Base-by-base conservation (phyloP, 2,888 invertebrate genomes). In the Fragum fragum region DNA sequence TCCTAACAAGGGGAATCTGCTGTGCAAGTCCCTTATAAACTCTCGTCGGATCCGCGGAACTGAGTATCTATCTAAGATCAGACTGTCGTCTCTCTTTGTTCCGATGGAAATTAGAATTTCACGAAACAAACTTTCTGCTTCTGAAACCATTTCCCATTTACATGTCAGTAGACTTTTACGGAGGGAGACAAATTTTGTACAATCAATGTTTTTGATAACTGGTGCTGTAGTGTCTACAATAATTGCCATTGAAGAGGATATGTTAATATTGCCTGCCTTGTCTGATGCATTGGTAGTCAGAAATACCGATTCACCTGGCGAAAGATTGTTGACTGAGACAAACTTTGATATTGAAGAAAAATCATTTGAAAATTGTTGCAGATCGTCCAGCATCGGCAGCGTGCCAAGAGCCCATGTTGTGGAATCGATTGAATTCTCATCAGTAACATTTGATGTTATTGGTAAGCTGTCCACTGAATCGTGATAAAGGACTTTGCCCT, bases 121-220 rank as follows among this genome's bases (percentile, higher is more conserved):
- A 18, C 81, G 70, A n/a, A 90, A 28, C 11, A 79, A 28, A 75
- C 90, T 90, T 79, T 90, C 90, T 59, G 71, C 66, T 63, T 89
- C 89, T 39, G 75, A 75, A 7, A 87, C 61, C 18, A 57, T 81
- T 3, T 63, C 73, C 88, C 88, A 90, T 1, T 68, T 68, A 74
- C 89, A 88, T 1, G 72, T 76, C 0, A 90, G 59, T 5, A 79
- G 1, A 14, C 87, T 81, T 79, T 82, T 68, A 0, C 75, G 55
- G 1, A 36, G 23, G 3, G 89, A 89, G n/a, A 87, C 55, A 32
- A 76, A 79, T 18, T 81, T 59, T 7, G 87, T 82, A 68, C 88
- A 90, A 1, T n/a, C 52, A 11, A 89, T 70, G 26, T 85, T 52
- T 1, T 66, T 28, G 16, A 89, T 79, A 16, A 69, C 21, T n/a